Evolutionary conservation across 2,113 vertebrate species (phyloP), one percentile per base, ranked within the genome.

Genomic region (Tetrax tetrax): DNA sequence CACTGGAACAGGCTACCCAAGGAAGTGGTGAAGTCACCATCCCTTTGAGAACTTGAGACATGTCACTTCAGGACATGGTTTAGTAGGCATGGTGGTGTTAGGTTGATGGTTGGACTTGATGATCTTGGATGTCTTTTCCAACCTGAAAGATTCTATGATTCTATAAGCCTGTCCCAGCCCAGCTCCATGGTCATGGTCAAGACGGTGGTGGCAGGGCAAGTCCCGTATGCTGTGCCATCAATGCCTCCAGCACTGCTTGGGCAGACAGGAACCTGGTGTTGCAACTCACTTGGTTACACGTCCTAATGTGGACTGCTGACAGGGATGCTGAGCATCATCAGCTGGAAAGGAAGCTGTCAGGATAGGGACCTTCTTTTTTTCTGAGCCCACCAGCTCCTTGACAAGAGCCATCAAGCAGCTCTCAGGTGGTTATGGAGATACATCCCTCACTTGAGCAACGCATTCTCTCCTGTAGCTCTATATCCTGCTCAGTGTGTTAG

Each of bases 401-500:
- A 51, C 47, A 87, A 51, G 14, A 38, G 3, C 4, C 33, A 7
- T 56, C 10, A 21, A 13, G 19, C 6, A 75, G 43, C 14, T 64
- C 9, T 25, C 8, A 41, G 33, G 28, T 60, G 29, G 47, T 33
- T 51, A 29, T 41, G 64, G 33, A 69, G 27, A 53, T 61, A 31
- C 2, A 25, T 54, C 43, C 22, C 82, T 0, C 2, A 18, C 28
- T 21, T 35, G 6, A 29, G 15, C 35, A 89, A 29, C 5, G 70
- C 4, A 6, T 35, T 50, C 22, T 13, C 10, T 65, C 25, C 63
- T 54, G 48, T 31, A 41, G 28, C 14, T 90, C 61, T 25, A 9
- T 31, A 28, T 4, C 0, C 0, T 20, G 6, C 48, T 60, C 0
- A 0, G 35, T 17, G 7, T 41, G 13, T 51, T 45, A 54, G 27